Percentiles rank a stretch among this genome's conserved stretches.
phyloP scores from a whole-genome alignment of 2,888 invertebrate species.

The Matsumyia berberina region DNA sequence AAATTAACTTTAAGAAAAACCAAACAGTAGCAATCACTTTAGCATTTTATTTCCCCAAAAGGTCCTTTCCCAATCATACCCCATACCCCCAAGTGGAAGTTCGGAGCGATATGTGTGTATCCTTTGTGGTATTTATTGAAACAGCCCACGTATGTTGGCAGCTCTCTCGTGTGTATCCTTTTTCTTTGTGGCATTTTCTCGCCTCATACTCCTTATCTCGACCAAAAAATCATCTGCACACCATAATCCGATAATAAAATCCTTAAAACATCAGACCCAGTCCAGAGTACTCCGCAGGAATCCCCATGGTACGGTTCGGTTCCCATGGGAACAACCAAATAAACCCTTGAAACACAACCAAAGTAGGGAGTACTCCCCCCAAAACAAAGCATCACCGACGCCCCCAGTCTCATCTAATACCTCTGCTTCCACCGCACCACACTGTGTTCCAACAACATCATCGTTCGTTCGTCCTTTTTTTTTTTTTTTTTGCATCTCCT shows the following conservation, averaged over 20 bases:
- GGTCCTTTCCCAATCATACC: slow-evolving; percentile 42
- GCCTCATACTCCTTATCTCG: slow-evolving; percentile 50
- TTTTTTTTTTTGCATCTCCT: slow-evolving; percentile 50
- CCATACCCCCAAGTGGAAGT: background rate
- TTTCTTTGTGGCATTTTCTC: slow-evolving; percentile 60
- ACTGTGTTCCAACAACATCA: slow-evolving; percentile 13
- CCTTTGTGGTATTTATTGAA: slow-evolving; percentile 59
- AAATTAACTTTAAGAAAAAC: slow-evolving; percentile 70
- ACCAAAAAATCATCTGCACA: slow-evolving; percentile 75
- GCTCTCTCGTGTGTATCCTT: slow-evolving; percentile 54
- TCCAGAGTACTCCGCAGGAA: background rate
- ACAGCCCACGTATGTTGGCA: slow-evolving; percentile 64
- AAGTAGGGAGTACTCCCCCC: slow-evolving; percentile 38
- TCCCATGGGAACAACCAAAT: slow-evolving; percentile 71
- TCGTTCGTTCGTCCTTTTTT: slow-evolving; percentile 1
- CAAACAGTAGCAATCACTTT: slow-evolving; percentile 68
- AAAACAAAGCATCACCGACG: slow-evolving; percentile 14
- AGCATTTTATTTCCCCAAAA: slow-evolving; percentile 61
- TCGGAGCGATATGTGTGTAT: background rate
- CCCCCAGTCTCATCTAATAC: background rate
- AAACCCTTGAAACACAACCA: slow-evolving; percentile 60
- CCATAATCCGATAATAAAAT: slow-evolving; percentile 76
- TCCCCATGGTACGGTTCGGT: slow-evolving; percentile 41
- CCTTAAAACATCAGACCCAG: slow-evolving; percentile 50
- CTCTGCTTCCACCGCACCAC: background rate